Evolutionary conservation across 2,113 vertebrate genomes (phyloP).

Genomic region (Acrocephalus arundinaceus): DNA sequence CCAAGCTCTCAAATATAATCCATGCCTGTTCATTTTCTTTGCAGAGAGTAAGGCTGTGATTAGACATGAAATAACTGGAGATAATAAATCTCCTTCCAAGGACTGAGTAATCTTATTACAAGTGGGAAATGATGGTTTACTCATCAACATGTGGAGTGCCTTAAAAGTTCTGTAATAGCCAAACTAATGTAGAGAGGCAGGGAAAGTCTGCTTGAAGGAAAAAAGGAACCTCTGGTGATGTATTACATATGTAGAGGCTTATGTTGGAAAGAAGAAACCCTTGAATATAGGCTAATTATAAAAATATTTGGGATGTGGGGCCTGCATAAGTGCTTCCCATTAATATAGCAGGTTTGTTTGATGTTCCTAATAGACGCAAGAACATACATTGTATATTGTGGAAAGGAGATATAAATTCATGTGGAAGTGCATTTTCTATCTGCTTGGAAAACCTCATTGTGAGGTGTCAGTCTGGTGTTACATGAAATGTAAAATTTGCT

Average conservation of each 20-base stretch:
- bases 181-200: background rate
- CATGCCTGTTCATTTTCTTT: background rate
- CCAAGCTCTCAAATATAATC: background rate
- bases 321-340: background rate
- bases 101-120: slow-evolving; percentile 41
- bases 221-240: background rate
- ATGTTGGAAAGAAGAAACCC: background rate
- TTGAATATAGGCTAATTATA: background rate
- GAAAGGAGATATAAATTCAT: background rate
- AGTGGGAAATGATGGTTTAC: slow-evolving; percentile 29
- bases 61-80: slow-evolving; percentile 27
- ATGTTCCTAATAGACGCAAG: background rate
- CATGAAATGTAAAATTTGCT: background rate
- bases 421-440: background rate
- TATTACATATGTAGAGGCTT: slow-evolving; percentile 3
- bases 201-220: slow-evolving; percentile 1
- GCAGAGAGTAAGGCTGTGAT: background rate
- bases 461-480: background rate
- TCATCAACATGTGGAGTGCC: slow-evolving; percentile 38
- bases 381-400: background rate
- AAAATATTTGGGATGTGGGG: background rate
- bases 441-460: background rate
- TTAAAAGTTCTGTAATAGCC: slow-evolving; percentile 6
- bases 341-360: background rate
- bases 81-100: slow-evolving; percentile 42